A percentile compares a stretch with the other conserved stretches of the same genome.
Evolutionary conservation across 2,113 vertebrate species (phyloP).

Genomic region (Oncorhynchus tshawytscha): DNA sequence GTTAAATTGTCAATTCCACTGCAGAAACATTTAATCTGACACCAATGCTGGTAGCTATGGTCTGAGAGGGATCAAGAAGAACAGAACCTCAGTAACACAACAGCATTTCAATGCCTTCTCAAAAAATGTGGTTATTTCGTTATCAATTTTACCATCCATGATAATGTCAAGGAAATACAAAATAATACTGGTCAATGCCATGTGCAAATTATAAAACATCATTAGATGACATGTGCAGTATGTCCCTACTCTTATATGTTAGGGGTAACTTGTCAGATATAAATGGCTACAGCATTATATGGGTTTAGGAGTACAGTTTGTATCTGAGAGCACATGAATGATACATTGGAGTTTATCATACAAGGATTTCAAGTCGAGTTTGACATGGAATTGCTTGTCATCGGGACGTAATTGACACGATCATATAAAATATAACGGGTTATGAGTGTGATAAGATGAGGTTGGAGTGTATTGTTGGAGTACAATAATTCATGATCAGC

Average conservation of each 20-base stretch:
- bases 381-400: no score
- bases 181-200: neutral
- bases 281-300: neutral
- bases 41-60: no score
- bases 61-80: no score
- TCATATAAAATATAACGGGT: no score
- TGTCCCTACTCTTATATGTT: neutral
- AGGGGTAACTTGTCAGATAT: neutral
- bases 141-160: neutral
- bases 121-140: neutral
- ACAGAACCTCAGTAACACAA: no score
- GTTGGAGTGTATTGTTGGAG: no score
- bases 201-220: neutral
- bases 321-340: neutral
- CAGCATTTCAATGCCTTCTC: no score
- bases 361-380: no score
- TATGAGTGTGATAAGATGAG: no score
- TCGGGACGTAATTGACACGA: no score
- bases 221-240: neutral
- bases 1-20: no score
- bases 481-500: neutral
- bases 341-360: neutral
- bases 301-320: neutral
- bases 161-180: neutral
- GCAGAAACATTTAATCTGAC: no score